Evolutionary conservation across 2,113 vertebrate genomes (phyloP), one percentile per base, ranked within the genome.

Genomic region (Capreolus pygargus): DNA sequence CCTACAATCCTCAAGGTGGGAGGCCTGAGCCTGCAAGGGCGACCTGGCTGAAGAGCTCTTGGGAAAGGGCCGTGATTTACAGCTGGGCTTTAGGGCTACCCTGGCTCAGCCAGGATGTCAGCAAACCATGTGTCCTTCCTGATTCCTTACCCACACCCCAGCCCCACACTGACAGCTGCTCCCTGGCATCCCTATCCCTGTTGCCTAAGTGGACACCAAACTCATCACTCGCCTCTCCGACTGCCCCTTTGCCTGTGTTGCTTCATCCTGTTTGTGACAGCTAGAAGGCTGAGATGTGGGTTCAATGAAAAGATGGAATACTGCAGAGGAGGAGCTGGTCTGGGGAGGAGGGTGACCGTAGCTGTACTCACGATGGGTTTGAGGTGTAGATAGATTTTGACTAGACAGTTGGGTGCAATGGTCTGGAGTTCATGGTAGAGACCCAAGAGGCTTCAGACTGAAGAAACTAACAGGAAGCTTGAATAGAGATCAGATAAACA

Each of bases 341-440:
- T 58, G 30, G 43, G 52, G 28, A 89, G 33, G 7, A 45, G 0
- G 27, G 6, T 45, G 39, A 74, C 25, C 9, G n/a, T 33, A 0
- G 14, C 4, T 76, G 64, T 30, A 30, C 9, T 52, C 33, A 2
- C 0, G 1, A 13, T 15, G 61, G 55, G 9, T n/a, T 27, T 84
- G 85, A 96, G 19, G 19, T 74, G 12, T 6, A 45, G 81, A 39
- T 3, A 30, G 50, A 39, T n/a, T 50, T 17, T 90, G n/a, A 43
- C 5, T 19, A 67, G 61, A 25, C 7, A 54, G 9, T 25, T 76
- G 39, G n/a, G 21, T 33, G 45, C 60, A 12, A 0, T 15, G 61
- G n/a, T 79, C 79, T 94, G n/a, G 13, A 17, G 36, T 27, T 91
- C 91, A 93, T 57, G 17, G 52, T 39, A 84, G 79, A 91, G n/a